phyloP scores from a whole-genome alignment of 1,140 invertebrate species.

The Cotesia chilonis region DNA sequence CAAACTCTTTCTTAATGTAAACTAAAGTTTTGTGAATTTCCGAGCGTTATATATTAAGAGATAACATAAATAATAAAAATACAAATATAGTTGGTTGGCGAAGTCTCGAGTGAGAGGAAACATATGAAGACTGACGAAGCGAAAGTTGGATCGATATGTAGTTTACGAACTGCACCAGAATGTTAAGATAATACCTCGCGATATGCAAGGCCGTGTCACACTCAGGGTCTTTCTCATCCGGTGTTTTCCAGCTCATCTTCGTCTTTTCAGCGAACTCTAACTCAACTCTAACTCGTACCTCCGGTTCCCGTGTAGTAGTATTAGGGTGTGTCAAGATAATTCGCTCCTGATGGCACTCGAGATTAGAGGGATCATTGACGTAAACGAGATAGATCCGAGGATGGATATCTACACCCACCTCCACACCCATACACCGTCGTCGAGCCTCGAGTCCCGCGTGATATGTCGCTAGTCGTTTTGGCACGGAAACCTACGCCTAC shows the following conservation, averaged over 20 bases:
- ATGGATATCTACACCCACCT: not conserved
- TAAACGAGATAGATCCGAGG: constrained; percentile 18
- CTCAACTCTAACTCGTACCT: too few species aligned
- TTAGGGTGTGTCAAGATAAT: constrained; percentile 22
- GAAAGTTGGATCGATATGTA: constrained; percentile 24
- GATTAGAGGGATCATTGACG: constrained; percentile 29
- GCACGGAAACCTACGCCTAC: not conserved
- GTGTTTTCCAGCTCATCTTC: not conserved
- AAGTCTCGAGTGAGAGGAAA: not conserved
- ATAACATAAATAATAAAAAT: too few species aligned
- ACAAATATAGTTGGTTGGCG: not conserved
- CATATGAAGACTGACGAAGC: not conserved
- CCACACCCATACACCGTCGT: not conserved
- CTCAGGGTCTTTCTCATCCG: not conserved
- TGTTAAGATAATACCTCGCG: constrained; percentile 26
- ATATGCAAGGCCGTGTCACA: constrained; percentile 2
- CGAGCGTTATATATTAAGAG: too few species aligned
- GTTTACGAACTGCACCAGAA: constrained; percentile 27
- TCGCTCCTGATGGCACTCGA: constrained; percentile 32
- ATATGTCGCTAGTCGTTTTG: too few species aligned
- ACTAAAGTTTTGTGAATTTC: too few species aligned
- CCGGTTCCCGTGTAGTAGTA: too few species aligned
- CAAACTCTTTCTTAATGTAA: too few species aligned
- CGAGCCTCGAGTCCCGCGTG: not conserved
- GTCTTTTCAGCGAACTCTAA: too few species aligned